Evolutionary conservation across 2,113 vertebrate species (phyloP).

Genomic region (Drymodes brunneopygia): DNA sequence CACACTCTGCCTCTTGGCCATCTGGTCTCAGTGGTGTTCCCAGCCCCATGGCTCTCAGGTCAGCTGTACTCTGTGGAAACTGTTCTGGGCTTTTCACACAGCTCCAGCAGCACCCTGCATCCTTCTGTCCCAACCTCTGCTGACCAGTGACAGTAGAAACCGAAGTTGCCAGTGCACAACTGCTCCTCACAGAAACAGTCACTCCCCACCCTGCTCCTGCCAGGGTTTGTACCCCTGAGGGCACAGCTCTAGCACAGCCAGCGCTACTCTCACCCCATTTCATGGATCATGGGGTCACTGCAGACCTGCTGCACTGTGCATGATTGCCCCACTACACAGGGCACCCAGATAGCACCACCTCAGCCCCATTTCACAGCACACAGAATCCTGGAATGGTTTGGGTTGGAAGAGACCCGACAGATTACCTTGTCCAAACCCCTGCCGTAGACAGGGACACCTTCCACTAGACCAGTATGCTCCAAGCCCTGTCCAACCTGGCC

Average conservation of each 20-base stretch:
- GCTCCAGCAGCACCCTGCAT: background rate
- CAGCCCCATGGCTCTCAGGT: background rate
- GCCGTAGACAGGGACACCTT: background rate
- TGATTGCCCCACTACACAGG: too few species aligned
- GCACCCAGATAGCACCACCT: background rate
- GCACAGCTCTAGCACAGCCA: background rate
- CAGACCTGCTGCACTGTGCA: background rate
- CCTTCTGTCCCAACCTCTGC: background rate
- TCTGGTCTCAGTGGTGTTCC: background rate
- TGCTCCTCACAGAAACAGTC: too few species aligned
- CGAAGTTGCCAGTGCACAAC: background rate
- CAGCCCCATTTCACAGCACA: background rate
- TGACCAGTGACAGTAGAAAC: background rate
- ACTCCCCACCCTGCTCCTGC: fast-evolving
- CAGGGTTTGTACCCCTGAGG: background rate
- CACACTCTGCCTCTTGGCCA: background rate
- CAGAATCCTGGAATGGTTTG: background rate
- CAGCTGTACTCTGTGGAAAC: background rate
- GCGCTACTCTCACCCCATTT: fast-evolving
- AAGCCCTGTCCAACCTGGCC: background rate
- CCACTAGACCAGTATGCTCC: background rate
- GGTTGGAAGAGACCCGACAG: background rate
- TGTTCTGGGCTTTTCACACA: background rate
- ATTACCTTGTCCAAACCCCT: background rate
- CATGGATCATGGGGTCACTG: background rate